Conservation (phyloP, 37 sponge, comb jelly and placozoan genomes). For the Oscarella lobularis region DNA sequence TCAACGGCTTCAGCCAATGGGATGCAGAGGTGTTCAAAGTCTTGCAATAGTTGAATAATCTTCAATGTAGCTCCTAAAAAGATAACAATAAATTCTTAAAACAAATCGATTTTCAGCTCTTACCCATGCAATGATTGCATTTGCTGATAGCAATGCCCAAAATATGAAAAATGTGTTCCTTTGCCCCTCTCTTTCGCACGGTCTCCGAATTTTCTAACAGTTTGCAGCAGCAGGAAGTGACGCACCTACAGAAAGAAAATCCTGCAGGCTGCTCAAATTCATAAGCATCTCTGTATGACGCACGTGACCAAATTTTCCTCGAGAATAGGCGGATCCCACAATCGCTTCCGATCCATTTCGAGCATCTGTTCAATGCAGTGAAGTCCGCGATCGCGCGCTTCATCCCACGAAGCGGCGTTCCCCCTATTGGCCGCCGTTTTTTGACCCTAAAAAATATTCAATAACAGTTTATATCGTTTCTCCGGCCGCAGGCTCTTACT, state of each 20-base stretch:
- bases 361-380: neutral
- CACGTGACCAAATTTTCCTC: conserved; percentile 5
- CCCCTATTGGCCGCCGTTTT: neutral
- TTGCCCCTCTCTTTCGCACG: conserved; percentile 31
- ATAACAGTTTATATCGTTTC: too few relatives aligned
- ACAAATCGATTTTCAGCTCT: too few relatives aligned
- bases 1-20: conserved; percentile 36
- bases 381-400: neutral
- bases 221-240: conserved; percentile 72
- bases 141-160: conserved; percentile 48
- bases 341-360: neutral
- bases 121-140: conserved; percentile 63
- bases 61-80: conserved; percentile 80
- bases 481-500: too few relatives aligned
- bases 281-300: too few relatives aligned
- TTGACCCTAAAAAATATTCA: too few relatives aligned
- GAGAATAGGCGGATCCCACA: neutral
- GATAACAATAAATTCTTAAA: too few relatives aligned
- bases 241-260: conserved; percentile 9
- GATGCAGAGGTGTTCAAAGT: conserved; percentile 65
- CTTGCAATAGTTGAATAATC: conserved; percentile 72
- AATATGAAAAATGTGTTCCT: conserved; percentile 39
- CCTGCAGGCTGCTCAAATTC: neutral
- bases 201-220: conserved; percentile 53
- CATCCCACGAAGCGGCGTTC: neutral